Conservation (phyloP, 2,797 vertebrate genomes). For the Glyptemys insculpta region DNA sequence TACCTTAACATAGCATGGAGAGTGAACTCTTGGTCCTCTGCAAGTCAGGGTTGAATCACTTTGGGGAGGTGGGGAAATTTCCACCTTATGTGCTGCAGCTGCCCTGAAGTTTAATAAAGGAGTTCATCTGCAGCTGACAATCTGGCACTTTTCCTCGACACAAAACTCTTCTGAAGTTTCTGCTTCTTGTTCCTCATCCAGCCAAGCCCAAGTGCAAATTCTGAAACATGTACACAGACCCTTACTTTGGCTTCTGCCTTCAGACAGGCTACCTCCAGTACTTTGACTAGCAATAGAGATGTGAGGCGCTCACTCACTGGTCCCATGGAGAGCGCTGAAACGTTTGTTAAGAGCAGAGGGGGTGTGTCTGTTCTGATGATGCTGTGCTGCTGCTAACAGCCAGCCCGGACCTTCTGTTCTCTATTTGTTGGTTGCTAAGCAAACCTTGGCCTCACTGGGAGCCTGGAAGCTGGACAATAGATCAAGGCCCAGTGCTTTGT, state of each 20-base stretch:
- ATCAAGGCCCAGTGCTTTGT: conserved; percentile 49
- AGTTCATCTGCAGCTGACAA: neutral
- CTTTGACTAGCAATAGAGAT: neutral
- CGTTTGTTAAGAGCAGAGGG: neutral
- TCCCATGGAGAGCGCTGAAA: neutral
- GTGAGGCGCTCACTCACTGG: neutral
- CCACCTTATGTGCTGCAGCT: neutral
- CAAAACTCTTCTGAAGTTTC: neutral
- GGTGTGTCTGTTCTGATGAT: neutral
- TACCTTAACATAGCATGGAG: neutral
- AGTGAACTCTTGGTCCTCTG: neutral
- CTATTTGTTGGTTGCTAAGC: conserved; percentile 50
- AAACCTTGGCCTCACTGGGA: conserved; percentile 11
- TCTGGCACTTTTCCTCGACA: neutral
- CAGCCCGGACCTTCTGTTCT: conserved; percentile 8
- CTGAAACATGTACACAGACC: neutral
- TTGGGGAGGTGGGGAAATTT: neutral
- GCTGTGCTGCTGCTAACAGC: neutral
- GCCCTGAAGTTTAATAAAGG: neutral
- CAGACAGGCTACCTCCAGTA: neutral
- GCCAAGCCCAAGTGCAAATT: neutral
- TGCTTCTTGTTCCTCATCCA: neutral
- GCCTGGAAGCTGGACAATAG: conserved; percentile 49
- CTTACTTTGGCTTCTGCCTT: neutral
- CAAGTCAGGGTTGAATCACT: neutral